phyloP scores from a whole-genome alignment of 2,797 vertebrate species.

The Clarias pachynema region DNA sequence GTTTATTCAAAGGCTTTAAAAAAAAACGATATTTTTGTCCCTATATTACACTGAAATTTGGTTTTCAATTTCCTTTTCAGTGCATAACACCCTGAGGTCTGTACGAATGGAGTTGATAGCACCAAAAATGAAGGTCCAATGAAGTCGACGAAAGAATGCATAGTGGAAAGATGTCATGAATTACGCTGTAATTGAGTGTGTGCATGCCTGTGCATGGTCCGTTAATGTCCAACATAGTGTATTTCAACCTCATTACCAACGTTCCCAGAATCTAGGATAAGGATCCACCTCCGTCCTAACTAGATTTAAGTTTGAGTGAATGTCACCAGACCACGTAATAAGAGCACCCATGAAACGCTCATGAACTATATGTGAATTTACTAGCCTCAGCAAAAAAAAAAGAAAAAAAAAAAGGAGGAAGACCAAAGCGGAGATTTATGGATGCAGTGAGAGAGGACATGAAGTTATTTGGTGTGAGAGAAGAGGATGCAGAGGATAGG shows the following conservation, averaged over 20 bases:
- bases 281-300: background rate
- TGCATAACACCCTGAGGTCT: background rate
- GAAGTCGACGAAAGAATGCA: background rate
- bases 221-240: background rate
- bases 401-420: no score
- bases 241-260: background rate
- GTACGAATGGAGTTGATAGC: background rate
- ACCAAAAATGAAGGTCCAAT: background rate
- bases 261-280: background rate
- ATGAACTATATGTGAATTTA: no score
- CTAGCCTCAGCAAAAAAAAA: no score
- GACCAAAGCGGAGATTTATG: no score
- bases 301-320: background rate
- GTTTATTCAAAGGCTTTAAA: background rate
- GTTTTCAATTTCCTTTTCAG: background rate
- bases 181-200: background rate
- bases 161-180: background rate
- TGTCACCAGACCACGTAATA: no score
- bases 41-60: background rate
- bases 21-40: background rate
- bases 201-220: background rate
- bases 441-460: no score
- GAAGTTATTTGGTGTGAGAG: no score
- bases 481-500: no score
- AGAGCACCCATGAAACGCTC: no score